These are phyloP conservation scores for Drosophila pruinosa DNA, from an alignment of 1,140 invertebrate genomes.

Conservation along the genomic window DNA sequence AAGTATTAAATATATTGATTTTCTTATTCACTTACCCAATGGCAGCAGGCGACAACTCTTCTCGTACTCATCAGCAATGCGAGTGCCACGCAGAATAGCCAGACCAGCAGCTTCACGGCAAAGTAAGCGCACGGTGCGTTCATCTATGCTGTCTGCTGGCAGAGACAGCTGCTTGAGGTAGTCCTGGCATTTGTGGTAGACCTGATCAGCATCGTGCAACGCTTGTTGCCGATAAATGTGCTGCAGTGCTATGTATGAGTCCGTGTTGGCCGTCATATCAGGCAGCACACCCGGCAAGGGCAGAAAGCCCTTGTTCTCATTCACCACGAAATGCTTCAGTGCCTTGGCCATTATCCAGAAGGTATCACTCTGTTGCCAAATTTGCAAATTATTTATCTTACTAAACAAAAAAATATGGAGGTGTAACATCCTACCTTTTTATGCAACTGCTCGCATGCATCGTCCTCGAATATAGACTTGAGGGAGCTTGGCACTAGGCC, in stretches of 20 bases:
- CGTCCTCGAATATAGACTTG: conserved; percentile 90
- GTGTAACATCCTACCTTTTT: conserved; percentile 89
- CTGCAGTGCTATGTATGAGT: conserved; percentile 95
- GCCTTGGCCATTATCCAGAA: conserved; percentile 98
- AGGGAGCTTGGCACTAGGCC: conserved; percentile 86
- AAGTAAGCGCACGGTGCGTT: conserved; percentile 91
- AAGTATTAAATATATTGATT: neutral
- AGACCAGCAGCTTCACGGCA: conserved; percentile 93
- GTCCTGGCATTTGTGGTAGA: conserved; percentile 91
- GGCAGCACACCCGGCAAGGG: conserved; percentile 96
- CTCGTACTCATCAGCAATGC: conserved; percentile 91
- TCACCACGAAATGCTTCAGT: conserved; percentile 93
- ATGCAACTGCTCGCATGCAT: conserved; percentile 89
- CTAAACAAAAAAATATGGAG: too few species aligned
- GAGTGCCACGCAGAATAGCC: conserved; percentile 90
- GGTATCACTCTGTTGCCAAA: conserved; percentile 85
- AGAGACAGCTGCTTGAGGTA: conserved; percentile 90
- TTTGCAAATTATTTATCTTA: too few species aligned
- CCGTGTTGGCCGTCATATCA: conserved; percentile 98
- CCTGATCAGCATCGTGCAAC: conserved; percentile 89
- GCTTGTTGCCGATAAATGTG: conserved; percentile 95
- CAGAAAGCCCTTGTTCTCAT: conserved; percentile 91
- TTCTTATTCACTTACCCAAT: conserved; percentile 38
- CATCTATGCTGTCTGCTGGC: conserved; percentile 88
- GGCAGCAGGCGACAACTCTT: conserved; percentile 70